These are phyloP conservation scores for Xylocopa sonorina DNA, from an alignment of 1,140 invertebrate genomes.

Conservation along the genomic window DNA sequence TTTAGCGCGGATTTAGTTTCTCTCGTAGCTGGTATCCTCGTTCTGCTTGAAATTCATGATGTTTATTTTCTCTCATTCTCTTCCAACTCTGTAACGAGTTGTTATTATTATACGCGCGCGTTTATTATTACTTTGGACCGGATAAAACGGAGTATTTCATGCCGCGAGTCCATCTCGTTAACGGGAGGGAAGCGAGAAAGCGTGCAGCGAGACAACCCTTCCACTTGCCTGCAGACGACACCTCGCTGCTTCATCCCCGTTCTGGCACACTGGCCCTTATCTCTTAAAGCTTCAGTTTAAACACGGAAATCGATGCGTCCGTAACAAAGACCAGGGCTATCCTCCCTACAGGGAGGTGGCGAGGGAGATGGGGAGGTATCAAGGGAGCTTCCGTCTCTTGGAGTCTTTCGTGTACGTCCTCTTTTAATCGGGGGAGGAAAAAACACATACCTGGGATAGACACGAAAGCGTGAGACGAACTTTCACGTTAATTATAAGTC, in stretches of 20 bases:
- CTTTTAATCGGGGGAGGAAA: neutral
- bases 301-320: constrained; percentile 16
- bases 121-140: neutral
- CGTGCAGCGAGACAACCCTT: constrained; percentile 30
- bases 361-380: neutral
- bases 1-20: too few relatives aligned
- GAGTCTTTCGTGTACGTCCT: neutral
- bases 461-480: neutral
- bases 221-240: constrained; percentile 8
- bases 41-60: too few relatives aligned
- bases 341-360: too few relatives aligned
- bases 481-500: constrained; percentile 13
- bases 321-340: neutral
- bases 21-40: too few relatives aligned
- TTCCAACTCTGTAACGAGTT: neutral
- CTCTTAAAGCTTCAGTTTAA: neutral
- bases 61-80: too few relatives aligned
- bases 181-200: constrained; percentile 7
- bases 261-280: constrained; percentile 30
- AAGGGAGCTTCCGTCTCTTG: neutral
- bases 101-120: too few relatives aligned
- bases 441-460: too few relatives aligned
- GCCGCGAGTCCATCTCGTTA: constrained; percentile 7
- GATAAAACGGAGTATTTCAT: neutral
- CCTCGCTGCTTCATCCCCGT: constrained; percentile 16